Conservation (phyloP, 2,797 vertebrate genomes). For the Arctocebus calabarensis region DNA sequence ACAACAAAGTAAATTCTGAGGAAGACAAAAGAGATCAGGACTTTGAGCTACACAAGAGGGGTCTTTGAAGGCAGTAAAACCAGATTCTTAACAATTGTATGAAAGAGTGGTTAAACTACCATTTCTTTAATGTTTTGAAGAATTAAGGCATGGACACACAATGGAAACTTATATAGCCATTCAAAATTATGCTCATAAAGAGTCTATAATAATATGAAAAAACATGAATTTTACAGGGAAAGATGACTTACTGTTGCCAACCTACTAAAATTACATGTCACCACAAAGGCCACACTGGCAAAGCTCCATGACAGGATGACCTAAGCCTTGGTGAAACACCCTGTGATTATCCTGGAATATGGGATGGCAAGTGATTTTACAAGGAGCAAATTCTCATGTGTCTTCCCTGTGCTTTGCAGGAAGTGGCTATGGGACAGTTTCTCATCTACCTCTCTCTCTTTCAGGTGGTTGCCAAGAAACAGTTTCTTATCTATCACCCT, state of each 20-base stretch:
- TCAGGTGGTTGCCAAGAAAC: background rate
- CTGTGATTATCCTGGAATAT: background rate
- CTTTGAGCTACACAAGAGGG: background rate
- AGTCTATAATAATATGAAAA: background rate
- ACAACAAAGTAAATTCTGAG: conserved; percentile 49
- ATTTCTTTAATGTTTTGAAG: conserved; percentile 48
- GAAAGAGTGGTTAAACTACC: background rate
- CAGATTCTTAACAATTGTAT: conserved; percentile 36
- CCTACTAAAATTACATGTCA: background rate
- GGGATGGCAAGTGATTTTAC: background rate
- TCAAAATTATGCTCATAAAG: conserved; percentile 42
- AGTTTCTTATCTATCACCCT: background rate
- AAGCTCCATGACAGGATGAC: background rate
- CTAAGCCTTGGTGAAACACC: background rate
- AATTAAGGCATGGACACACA: conserved; percentile 34
- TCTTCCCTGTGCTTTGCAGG: background rate
- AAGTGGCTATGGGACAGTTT: background rate
- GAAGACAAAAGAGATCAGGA: background rate
- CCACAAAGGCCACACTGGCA: background rate
- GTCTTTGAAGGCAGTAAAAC: background rate
- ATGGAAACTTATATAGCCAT: background rate
- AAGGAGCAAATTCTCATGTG: background rate
- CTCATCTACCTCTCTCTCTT: background rate
- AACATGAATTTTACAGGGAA: background rate
- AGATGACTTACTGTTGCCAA: background rate